Evolutionary conservation across 2,888 invertebrate species (phyloP), one percentile per base, ranked within the genome.

Genomic region (Microctonus brassicae): DNA sequence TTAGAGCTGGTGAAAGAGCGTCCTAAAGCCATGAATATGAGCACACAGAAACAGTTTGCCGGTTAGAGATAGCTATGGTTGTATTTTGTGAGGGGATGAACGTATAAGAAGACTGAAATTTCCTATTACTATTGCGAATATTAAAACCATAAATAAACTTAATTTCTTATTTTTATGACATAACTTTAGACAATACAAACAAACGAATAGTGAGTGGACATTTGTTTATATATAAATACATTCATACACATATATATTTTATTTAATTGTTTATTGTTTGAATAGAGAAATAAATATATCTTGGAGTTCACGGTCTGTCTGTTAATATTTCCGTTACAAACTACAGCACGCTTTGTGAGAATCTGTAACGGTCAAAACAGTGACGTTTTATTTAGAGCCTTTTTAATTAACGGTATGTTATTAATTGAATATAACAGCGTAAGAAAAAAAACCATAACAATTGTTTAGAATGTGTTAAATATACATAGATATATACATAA

Each of bases 11-110:
- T 42, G 42, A 47, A 20, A 22, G 9, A 34, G 24, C 33, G 26
- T n/a, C 47, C 5, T 47, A 17, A 2, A 47, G 17, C 42, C 47
- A 47, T 47, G 47, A 47, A 47, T 47, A 17, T 47, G 47, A 55
- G 11, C 55, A 55, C 24, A 47, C 55, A 24, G 24, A 55, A 26
- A 47, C 55, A 24, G 24, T 13, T 55, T 55, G 55, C 55, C 55
- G 55, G 55, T 26, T 22, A 9, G 55, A 24, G 39, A 39, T 62
- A 42, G 47, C 26, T 63, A 26, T 63, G 47, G 47, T 29, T 47
- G n/a, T 33, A 52, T 64, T 22, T 64, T 53, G 47, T 53, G 53
- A 29, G 53, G 64, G 53, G 64, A 64, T 64, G 64, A 64, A 64
- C 22, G 53, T 29, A 7, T 7, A 64, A 17, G 2, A 64, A 64